Conservation (phyloP, 2,888 invertebrate species). For the Polietes domitor region DNA sequence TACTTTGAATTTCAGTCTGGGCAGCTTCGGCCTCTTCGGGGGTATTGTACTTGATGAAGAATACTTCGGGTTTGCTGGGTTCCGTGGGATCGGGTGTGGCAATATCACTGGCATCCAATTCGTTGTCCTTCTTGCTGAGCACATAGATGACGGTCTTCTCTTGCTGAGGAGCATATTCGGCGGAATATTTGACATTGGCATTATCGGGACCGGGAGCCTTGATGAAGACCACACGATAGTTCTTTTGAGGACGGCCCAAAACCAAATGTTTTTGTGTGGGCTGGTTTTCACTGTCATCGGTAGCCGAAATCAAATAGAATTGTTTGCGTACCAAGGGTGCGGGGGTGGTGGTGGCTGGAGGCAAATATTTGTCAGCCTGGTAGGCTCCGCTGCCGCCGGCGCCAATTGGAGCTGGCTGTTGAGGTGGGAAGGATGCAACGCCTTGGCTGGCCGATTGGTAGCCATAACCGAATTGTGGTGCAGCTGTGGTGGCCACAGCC, state of each 20-base stretch:
- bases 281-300: constrained; percentile 77
- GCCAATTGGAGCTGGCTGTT: not conserved
- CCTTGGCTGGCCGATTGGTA: no score
- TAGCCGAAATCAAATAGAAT: constrained; percentile 79
- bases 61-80: constrained; percentile 80
- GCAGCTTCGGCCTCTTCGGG: constrained; percentile 79
- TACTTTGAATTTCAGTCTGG: constrained; percentile 79
- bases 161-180: constrained; percentile 78
- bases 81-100: constrained; percentile 78
- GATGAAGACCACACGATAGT: constrained; percentile 80
- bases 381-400: constrained; percentile 48
- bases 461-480: constrained; percentile 77
- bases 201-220: constrained; percentile 77
- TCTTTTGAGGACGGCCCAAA: constrained; percentile 79
- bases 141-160: constrained; percentile 81
- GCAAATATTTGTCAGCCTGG: constrained; percentile 76
- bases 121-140: constrained; percentile 78
- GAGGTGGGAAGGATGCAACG: not conserved
- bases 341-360: constrained; percentile 73
- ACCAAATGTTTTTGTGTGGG: constrained; percentile 76
- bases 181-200: constrained; percentile 76
- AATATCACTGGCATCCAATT: constrained; percentile 76
- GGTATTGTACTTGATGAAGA: constrained; percentile 81
- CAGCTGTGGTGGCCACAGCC: constrained; percentile 71
- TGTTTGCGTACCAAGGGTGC: constrained; percentile 79